Base-by-base conservation (phyloP, 2,888 invertebrate species). In the Metacarcinus magister region DNA sequence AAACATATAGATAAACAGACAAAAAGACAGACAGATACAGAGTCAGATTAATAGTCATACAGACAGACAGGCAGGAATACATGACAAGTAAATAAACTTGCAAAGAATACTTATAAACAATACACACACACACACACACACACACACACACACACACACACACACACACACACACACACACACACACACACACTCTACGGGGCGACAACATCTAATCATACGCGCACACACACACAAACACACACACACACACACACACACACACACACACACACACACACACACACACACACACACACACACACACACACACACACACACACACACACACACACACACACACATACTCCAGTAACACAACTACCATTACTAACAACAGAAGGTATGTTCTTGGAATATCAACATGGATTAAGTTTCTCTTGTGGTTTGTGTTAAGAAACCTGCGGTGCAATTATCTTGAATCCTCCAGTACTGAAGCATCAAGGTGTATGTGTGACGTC, bases 71-170 rank as follows among this genome's bases (percentile, higher is more conserved):
- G 4, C 60, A 60, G 2, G 60, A 60, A 60, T 60, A 60, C 2
- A 60, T 60, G 0, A 60, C 16, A 32, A 39, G 19, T 13, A 13
- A 13, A 87, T 16, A 87, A 28, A 19, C n/a, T 2, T 87, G 87
- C 39, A 2, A 44, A 43, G n/a, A 44, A 43, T 7, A 93, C n/a
- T 13, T 4, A 75, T 4, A 39, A 16, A 75, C 23, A 67, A 93
- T 43, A 93, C 75, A 93, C 32, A 67, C 75, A 93, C 93, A 93
- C 93, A 93, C 93, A 93, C 93, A 93, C 75, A 93, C 75, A 93
- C 67, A 93, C 93, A 93, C 93, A 92, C 92, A 92, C 54, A 54
- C 54, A 92, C 92, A 92, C 48, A 48, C 92, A 48, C 54, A 92
- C 46, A 92, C 54, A 92, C n/a, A 91, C 44, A 91, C 48, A 46